These are phyloP conservation scores for Stenopsyche tienmushanensis DNA, from an alignment of 1,140 invertebrate species.

Conservation along the genomic window DNA sequence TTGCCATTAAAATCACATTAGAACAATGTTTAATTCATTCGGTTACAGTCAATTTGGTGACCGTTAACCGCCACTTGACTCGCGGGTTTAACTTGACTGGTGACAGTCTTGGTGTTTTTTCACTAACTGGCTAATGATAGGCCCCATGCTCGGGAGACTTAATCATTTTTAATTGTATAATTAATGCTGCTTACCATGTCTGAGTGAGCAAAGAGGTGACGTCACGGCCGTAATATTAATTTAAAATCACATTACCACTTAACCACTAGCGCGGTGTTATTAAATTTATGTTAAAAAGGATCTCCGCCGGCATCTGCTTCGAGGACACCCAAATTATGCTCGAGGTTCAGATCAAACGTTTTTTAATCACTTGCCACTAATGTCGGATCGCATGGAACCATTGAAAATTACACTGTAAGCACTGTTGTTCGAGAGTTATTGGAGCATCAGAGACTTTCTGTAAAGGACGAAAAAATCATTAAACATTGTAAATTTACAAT, in stretches of 20 bases:
- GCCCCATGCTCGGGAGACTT: slow-evolving; percentile 16
- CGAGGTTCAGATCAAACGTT: background rate
- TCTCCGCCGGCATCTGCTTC: too few species aligned
- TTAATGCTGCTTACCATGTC: slow-evolving; percentile 24
- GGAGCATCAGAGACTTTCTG: too few species aligned
- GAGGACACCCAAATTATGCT: too few species aligned
- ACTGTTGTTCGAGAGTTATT: too few species aligned
- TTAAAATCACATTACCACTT: slow-evolving; percentile 39
- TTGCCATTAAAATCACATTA: slow-evolving; percentile 13
- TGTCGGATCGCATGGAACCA: too few species aligned
- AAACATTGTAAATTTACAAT: too few species aligned
- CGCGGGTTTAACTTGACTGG: slow-evolving; percentile 10
- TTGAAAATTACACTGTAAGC: too few species aligned
- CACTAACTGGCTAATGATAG: slow-evolving; percentile 9
- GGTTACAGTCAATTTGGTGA: too few species aligned
- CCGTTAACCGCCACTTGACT: slow-evolving; percentile 6
- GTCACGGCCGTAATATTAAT: slow-evolving; percentile 35
- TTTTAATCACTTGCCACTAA: too few species aligned
- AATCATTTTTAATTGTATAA: slow-evolving; percentile 41
- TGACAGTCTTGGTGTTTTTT: background rate
- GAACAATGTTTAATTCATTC: slow-evolving; percentile 1
- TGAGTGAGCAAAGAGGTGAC: slow-evolving; percentile 18
- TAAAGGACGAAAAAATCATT: too few species aligned
- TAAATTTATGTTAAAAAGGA: slow-evolving; percentile 26
- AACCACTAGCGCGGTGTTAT: slow-evolving; percentile 1